Base-by-base conservation (phyloP, 2,888 invertebrate genomes). In the Synanthedon formicaeformis region DNA sequence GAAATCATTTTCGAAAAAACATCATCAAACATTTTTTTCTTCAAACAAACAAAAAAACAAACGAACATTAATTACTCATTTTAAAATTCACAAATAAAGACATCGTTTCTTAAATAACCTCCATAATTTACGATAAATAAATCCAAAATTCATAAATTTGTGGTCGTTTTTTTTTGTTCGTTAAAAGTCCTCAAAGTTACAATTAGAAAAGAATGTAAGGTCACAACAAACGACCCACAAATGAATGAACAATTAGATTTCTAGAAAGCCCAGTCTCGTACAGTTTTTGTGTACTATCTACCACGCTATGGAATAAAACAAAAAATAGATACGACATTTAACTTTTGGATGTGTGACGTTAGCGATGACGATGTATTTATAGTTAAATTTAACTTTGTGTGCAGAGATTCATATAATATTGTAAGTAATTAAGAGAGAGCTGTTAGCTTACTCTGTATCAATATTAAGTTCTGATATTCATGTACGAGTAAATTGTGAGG, bases 231-330 rank as follows among this genome's bases (percentile, higher is more conserved):
- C 14, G 5, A 45, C 60, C 73, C 81, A 80, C 81, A 84, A 83
- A 78, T 58, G 71, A 81, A 79, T 77, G 75, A 81, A 77, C 77
- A 66, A 71, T 69, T 61, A 69, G 64, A 64, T 63, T 41, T 53
- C 76, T 78, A 77, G 72, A 73, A 78, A 77, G 81, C 85, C 83
- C 86, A 85, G 84, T 81, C 74, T 81, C 83, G 77, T 78, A 78
- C 84, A 85, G 82, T 81, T 78, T 62, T 56, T 64, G 61, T 66
- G 66, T 67, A 63, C 65, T 66, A 66, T 67, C 70, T 69, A 70
- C 67, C 60, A 66, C 62, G 65, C 67, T 64, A 65, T 49, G 16
- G 10, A 62, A 53, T 53, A 41, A 52, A 55, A 60, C 57, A 54
- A 57, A 58, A 55, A 61, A 45, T 57, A 58, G 56, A 57, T 56